These are phyloP conservation scores for Anguilla anguilla DNA, from an alignment of 2,797 vertebrate genomes.

Conservation along the genomic window DNA sequence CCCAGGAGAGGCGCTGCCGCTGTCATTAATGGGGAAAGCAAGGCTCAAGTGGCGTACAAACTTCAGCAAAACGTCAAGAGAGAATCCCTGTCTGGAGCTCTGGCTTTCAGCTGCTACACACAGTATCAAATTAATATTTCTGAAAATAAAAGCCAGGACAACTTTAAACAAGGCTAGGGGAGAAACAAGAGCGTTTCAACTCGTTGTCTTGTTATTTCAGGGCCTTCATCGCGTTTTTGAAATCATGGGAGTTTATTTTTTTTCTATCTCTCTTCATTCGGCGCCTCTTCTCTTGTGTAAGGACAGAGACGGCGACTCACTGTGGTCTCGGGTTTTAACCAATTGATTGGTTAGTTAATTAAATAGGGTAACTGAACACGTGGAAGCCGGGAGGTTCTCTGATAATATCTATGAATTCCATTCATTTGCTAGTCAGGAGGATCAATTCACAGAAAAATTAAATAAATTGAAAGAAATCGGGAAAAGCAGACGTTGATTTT, in stretches of 20 bases:
- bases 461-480: neutral
- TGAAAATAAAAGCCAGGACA: conserved; percentile 86
- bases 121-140: conserved; percentile 82
- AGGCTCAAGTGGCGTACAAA: conserved; percentile 83
- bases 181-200: conserved; percentile 31
- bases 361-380: neutral
- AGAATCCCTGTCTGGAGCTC: conserved; percentile 66
- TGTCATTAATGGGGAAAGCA: conserved; percentile 83
- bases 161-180: conserved; percentile 56
- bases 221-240: conserved; percentile 4
- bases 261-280: neutral
- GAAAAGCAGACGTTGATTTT: neutral
- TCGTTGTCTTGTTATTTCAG: conserved; percentile 34
- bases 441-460: neutral
- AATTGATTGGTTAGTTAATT: conserved; percentile 20
- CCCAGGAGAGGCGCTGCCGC: conserved; percentile 78
- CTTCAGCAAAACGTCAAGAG: conserved; percentile 86
- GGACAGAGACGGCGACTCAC: conserved; percentile 16
- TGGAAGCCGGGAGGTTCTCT: neutral
- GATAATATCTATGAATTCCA: neutral
- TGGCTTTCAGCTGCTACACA: conserved; percentile 50
- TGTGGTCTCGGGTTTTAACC: neutral
- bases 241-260: conserved; percentile 21
- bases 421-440: neutral
- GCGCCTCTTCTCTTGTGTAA: conserved; percentile 15